A percentile compares a stretch with the other conserved stretches of the same genome.
These are phyloP conservation scores for Nymphalis c-album DNA, from an alignment of 2,888 invertebrate genomes.

Conservation along the genomic window DNA sequence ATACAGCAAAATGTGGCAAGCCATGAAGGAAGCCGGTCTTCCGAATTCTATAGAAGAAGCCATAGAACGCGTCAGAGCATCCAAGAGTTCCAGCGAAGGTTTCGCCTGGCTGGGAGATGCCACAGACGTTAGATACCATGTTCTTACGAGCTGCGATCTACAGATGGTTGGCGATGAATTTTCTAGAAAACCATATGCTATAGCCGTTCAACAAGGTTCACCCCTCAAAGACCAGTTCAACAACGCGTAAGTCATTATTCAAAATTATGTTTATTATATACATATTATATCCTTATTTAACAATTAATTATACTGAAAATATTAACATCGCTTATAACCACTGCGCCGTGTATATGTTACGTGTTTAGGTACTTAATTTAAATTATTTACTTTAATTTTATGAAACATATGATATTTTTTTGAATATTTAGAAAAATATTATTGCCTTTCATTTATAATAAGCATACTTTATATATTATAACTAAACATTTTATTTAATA, in stretches of 20 bases:
- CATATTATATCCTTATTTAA: too few species aligned
- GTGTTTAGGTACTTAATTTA: too few species aligned
- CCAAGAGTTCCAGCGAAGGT: conserved; percentile 87
- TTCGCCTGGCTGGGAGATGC: conserved; percentile 98
- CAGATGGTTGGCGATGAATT: conserved; percentile 98
- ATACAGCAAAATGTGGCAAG: conserved; percentile 99
- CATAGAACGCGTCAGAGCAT: conserved; percentile 84
- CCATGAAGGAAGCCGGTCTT: conserved; percentile 92
- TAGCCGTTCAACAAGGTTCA: conserved; percentile 98
- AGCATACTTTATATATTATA: too few species aligned
- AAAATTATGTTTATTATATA: too few species aligned
- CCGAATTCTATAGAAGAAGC: conserved; percentile 91
- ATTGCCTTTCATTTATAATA: too few species aligned
- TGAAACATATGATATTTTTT: too few species aligned
- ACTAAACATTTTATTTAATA: too few species aligned
- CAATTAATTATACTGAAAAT: too few species aligned
- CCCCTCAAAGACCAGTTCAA: conserved; percentile 96
- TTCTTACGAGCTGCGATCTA: conserved; percentile 92
- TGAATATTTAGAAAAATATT: too few species aligned
- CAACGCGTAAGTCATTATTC: conserved; percentile 88
- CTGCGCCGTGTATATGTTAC: too few species aligned
- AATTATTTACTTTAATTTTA: too few species aligned
- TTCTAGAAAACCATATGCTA: conserved; percentile 97
- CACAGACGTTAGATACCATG: conserved; percentile 91
- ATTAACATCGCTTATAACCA: too few species aligned